These are phyloP conservation scores for Cosmorhoe ocellata DNA, from an alignment of 2,888 invertebrate species.

Conservation along the genomic window DNA sequence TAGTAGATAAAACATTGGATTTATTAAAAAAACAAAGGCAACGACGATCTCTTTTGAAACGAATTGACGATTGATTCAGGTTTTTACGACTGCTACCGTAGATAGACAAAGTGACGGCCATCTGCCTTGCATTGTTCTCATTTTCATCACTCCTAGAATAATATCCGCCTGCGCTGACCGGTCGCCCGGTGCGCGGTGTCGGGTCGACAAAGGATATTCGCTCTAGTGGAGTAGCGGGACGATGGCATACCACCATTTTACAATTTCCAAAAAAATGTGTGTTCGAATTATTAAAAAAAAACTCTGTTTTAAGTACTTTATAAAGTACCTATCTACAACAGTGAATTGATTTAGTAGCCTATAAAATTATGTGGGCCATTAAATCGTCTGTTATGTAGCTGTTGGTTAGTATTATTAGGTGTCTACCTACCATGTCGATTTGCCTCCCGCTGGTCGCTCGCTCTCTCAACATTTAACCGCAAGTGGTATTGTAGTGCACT, in stretches of 20 bases:
- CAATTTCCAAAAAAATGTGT: too few relatives aligned
- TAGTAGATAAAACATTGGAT: not conserved
- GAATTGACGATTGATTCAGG: conserved; percentile 6
- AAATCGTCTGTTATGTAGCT: conserved; percentile 12
- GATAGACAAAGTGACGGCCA: conserved; percentile 6
- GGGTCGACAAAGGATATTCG: conserved; percentile 4
- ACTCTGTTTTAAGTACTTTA: too few relatives aligned
- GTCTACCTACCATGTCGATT: conserved; percentile 2
- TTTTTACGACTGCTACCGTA: conserved; percentile 6
- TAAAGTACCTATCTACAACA: too few relatives aligned
- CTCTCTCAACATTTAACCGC: conserved; percentile 29
- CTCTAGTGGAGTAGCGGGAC: conserved; percentile 9
- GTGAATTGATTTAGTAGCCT: too few relatives aligned
- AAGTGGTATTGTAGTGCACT: conserved; percentile 24
- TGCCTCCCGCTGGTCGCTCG: conserved; percentile 30
- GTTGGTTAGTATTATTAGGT: not conserved
- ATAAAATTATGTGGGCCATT: conserved; percentile 1
- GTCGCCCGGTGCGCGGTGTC: not conserved
- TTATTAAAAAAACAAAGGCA: conserved; percentile 1
- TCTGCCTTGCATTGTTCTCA: conserved; percentile 17
- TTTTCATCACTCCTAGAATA: conserved; percentile 9
- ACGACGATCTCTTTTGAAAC: conserved; percentile 7
- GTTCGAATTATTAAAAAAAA: too few relatives aligned
- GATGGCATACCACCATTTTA: too few relatives aligned
- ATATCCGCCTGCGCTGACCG: conserved; percentile 13